Base-by-base conservation (phyloP, 2,113 vertebrate species). In the Pelodiscus sinensis region DNA sequence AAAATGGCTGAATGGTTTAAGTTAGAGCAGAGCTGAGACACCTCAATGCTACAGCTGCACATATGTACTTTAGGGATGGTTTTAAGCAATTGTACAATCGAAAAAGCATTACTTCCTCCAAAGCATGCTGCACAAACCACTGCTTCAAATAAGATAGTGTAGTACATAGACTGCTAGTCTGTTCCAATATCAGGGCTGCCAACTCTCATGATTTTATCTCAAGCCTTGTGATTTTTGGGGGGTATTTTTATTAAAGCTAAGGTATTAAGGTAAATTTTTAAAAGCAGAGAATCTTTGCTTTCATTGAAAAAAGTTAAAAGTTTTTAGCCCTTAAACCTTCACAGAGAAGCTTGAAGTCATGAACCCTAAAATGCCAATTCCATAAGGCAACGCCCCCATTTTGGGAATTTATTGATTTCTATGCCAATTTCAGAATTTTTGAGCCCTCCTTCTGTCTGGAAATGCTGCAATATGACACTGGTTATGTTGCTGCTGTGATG, bases 91-190 rank as follows among this genome's bases (percentile, higher is more conserved):
- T 11, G 6, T 2, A 3, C 25, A 87, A 56, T 21, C 4, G 50
- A 25, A 60, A 14, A 68, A 68, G 16, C 79, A 85, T 62, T 81
- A 31, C 19, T 24, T 54, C 4, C 9, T 79, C 44, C 81, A 55
- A 89, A 77, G 73, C 35, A 86, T 4, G 50, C 13, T 71, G 4
- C 4, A 78, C 10, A 31, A 18, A 54, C 9, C 9, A n/a, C 78
- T 79, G 25, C 9, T 51, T 15, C 54, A 79, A 79, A 52, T 27
- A 79, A 79, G 25, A 54, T 52, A 77, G 25, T 29, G 25, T 16
- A 79, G 3, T 18, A 58, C 25, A 82, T 3, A 0, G 0, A 62
- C 82, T 57, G 7, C 1, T 4, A 1, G 9, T 92, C n/a, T 71
- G 65, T 71, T 9, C 78, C 22, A 87, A 9, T 10, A 83, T 44